Evolutionary conservation across 2,888 invertebrate species (phyloP), one percentile per base, ranked within the genome.

Genomic region (Agrochola lota): DNA sequence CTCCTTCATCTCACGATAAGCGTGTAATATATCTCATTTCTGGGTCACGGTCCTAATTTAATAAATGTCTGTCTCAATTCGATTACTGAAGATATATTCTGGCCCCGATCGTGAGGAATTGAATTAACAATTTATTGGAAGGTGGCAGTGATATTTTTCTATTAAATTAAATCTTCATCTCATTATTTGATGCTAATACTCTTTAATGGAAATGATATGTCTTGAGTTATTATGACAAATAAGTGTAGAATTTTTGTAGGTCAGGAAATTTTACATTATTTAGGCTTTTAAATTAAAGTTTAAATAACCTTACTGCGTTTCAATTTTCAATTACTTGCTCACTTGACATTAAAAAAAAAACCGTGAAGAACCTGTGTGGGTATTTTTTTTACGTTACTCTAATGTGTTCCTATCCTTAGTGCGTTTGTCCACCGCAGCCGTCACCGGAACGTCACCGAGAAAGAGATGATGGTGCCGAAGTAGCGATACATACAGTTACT

Each of bases 11-110:
- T 20, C 59, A 17, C 71, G 85, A 83, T 85, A 85, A 85, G 69
- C 76, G 72, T 35, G 62, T 72, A 72, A 85, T 85, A 83, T 85
- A 85, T 80, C 74, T 73, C 68, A 69, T 83, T 82, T 80, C 85
- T 68, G 76, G 69, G 75, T 72, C 85, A 63, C 67, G 64, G 59
- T 62, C 71, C 79, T 81, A 83, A 85, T 87, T 85, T 84, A 87
- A 87, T 87, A 85, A 87, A 87, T 84, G 86, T 78, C 84, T 78
- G 77, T 62, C 55, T 76, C 66, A 74, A 82, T 81, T 84, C 82
- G 75, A 87, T 87, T 84, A 82, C 55, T 35, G 68, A 55, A 80
- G 84, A 82, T 82, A 87, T 84, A 82, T 86, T 78, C 77, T 35
- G 66, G 66, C 40, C 69, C 62, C 63, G 64, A 80, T 66, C 57